Evolutionary conservation across 2,797 vertebrate species (phyloP).

Genomic region (Coregonus suidteri): DNA sequence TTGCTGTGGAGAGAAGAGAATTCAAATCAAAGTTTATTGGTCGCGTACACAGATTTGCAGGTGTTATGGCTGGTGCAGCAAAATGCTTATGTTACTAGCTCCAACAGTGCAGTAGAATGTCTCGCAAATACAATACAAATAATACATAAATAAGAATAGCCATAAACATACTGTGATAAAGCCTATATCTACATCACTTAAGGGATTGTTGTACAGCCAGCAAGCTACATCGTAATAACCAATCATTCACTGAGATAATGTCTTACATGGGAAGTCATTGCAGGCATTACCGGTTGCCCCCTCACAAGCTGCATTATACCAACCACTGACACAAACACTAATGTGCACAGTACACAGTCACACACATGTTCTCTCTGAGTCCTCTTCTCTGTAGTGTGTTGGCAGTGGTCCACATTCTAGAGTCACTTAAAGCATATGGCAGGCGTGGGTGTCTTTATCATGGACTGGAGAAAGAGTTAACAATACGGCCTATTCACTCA

Average conservation of each 20-base stretch:
- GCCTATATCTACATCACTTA: too few relatives aligned
- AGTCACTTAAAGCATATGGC: slow-evolving; percentile 59
- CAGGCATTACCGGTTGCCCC: neutral
- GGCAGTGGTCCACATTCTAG: slow-evolving; percentile 5
- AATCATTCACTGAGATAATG: neutral
- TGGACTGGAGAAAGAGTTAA: slow-evolving; percentile 41
- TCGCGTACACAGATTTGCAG: too few relatives aligned
- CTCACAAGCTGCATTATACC: neutral
- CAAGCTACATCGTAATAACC: neutral
- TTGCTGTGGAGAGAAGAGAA: slow-evolving; percentile 69
- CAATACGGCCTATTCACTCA: slow-evolving; percentile 68
- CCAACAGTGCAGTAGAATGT: too few relatives aligned
- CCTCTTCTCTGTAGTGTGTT: slow-evolving; percentile 37
- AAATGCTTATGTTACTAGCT: too few relatives aligned
- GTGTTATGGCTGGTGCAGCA: too few relatives aligned
- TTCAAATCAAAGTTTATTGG: too few relatives aligned
- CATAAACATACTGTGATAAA: neutral
- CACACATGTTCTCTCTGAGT: slow-evolving; percentile 36
- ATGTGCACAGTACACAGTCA: neutral
- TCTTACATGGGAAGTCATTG: neutral
- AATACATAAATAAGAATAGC: too few relatives aligned
- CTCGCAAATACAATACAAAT: too few relatives aligned
- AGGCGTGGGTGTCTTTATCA: slow-evolving; percentile 51
- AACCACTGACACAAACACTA: neutral
- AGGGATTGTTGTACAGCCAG: neutral